phyloP scores from a whole-genome alignment of 30 jellyfish, hydroid and myxozoan species.

The Cassiopea andromeda region DNA sequence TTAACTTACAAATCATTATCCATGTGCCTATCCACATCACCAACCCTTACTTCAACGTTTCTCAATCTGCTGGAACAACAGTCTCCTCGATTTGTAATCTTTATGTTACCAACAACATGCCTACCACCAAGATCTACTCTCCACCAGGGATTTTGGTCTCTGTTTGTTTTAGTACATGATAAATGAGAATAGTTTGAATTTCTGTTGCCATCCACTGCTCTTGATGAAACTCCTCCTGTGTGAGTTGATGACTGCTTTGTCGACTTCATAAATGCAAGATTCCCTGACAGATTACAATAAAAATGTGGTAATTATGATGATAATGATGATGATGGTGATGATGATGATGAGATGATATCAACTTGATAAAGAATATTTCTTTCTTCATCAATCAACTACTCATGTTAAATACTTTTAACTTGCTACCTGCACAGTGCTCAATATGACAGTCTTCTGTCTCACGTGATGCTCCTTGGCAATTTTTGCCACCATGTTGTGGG shows the following conservation, averaged over 20 bases:
- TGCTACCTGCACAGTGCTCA: constrained; percentile 55
- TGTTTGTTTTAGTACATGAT: constrained; percentile 49
- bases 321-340: too few relatives aligned
- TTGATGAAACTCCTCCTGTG: constrained; percentile 37
- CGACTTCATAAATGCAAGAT: constrained; percentile 50
- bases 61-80: constrained; percentile 58
- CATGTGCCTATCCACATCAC: constrained; percentile 23
- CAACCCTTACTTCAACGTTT: constrained; percentile 51
- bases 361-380: too few relatives aligned
- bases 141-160: constrained; percentile 68
- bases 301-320: too few relatives aligned
- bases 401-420: too few relatives aligned
- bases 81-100: constrained; percentile 49
- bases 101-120: constrained; percentile 35
- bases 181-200: background rate
- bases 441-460: constrained; percentile 33
- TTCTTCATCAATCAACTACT: too few relatives aligned
- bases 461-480: constrained; percentile 47
- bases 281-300: background rate
- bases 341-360: too few relatives aligned
- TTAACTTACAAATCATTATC: background rate
- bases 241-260: constrained; percentile 67
- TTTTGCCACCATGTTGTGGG: constrained; percentile 56
- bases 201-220: constrained; percentile 61
- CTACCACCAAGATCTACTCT: constrained; percentile 55